These are phyloP conservation scores for Azemiops feae DNA, from an alignment of 2,113 vertebrate genomes.

Conservation along the genomic window DNA sequence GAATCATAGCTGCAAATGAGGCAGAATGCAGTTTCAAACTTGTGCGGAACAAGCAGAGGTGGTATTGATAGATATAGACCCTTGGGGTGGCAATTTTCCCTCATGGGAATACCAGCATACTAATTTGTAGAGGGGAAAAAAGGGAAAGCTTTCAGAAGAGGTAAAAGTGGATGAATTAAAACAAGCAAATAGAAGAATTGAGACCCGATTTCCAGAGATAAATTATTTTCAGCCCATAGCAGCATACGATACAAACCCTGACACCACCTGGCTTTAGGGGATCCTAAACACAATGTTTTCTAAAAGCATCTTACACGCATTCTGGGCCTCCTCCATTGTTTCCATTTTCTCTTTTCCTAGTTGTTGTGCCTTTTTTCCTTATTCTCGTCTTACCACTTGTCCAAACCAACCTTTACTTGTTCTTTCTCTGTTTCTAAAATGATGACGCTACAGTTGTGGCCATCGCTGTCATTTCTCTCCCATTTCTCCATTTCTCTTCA, in stretches of 20 bases:
- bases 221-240: neutral
- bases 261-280: neutral
- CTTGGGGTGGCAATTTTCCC: neutral
- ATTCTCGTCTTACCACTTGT: neutral
- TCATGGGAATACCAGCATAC: neutral
- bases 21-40: neutral
- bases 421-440: neutral
- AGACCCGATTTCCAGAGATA: neutral
- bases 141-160: neutral
- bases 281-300: neutral
- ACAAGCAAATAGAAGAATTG: neutral
- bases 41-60: neutral
- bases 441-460: neutral
- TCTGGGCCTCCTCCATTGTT: neutral
- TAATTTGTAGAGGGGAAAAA: neutral
- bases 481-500: neutral
- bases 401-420: neutral
- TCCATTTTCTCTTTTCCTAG: neutral
- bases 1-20: neutral
- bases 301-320: neutral
- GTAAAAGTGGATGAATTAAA: neutral
- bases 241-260: neutral
- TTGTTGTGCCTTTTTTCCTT: neutral
- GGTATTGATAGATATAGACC: neutral
- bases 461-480: neutral